Base-by-base conservation (phyloP, 2,797 vertebrate species). In the Enteromius radiatus region DNA sequence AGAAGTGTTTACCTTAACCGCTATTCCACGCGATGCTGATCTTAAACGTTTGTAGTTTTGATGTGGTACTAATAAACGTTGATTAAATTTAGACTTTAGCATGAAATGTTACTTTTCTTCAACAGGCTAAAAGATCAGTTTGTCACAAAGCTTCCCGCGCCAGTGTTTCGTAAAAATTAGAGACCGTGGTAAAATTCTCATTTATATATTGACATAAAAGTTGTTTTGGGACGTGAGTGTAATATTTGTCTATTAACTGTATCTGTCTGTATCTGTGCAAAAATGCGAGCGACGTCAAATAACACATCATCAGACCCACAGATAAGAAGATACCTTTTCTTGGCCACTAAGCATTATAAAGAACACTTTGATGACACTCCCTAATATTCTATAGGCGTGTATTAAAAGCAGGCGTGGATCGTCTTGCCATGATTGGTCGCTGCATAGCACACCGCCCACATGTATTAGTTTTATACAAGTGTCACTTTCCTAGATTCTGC, bases 91-190 rank as follows among this genome's bases (percentile, higher is more conserved):
- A 67, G 49, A 43, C 36, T 28, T 65, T 10, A 43, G 15, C 47
- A 49, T 15, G 31, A 7, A 54, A 28, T 1, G 2, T 26, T 10
- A n/a, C 23, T 56, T 76, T 31, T 54, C 47, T 3, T 23, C 21
- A 21, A 28, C 69, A 26, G 41, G 21, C 56, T 74, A 49, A 65
- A 10, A 7, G 1, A 11, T 17, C 47, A 36, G 47, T 10, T 5
- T 19, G 64, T 54, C 45, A 15, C 71, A 15, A 49, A 89, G 87
- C 87, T 89, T 85, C 88, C 86, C 93, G 93, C 94, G 92, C 91
- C 89, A 90, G 45, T 4, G 45, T 33, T 47, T 0, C 2, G 6
- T n/a, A 64, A 69, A 63, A 1, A 36, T 59, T 70, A 91, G 89
- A 87, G 87, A 84, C 28, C 80, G 3, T 90, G 61, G 0, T 14